Base-by-base conservation (phyloP, 1,140 invertebrate species). In the Telenomus remus region DNA sequence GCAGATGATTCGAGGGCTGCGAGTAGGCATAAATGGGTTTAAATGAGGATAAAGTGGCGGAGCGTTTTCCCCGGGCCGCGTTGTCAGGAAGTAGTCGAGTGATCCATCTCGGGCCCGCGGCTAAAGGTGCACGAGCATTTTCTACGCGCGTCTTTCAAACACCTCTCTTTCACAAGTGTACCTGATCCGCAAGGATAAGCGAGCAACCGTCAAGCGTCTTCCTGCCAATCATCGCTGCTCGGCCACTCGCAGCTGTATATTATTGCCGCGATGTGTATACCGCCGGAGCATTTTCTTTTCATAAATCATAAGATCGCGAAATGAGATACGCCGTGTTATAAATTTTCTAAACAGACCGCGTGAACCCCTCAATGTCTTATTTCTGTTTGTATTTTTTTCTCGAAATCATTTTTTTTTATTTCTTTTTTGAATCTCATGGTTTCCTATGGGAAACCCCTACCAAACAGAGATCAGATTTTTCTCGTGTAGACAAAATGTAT, bases 71-170 rank as follows among this genome's bases (percentile, higher is more conserved):
- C 48, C 51, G 72, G 64, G 51, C 72, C 72, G 9, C 4, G 33
- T 35, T 71, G 72, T 60, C 70, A 79, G 80, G 80, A 84, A 82
- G 65, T 72, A 64, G 80, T 64, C 65, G 68, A 76, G 68, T 49
- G 63, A 74, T 64, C 61, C 56, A 60, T 73, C 61, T 60, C 8
- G 42, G 50, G 64, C 76, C 69, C 55, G 59, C 64, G 76, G 69
- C 69, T 48, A 70, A 39, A 48, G 46, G 46, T 55, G 54, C 57
- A 49, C 46, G 48, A 43, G 72, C 59, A 60, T 56, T 68, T 71
- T 71, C 59, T 70, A 43, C 55, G 34, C 59, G 53, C 55, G 19
- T 69, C 54, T 68, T 39, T 47, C 55, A 64, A 15, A 48, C 55
- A 44, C 65, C 68, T 55, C 68, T 55, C 53, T 56, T 60, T 47